Evolutionary conservation across 1,140 invertebrate species (phyloP), one percentile per base, ranked within the genome.

Genomic region (Conopomorpha cramerella): DNA sequence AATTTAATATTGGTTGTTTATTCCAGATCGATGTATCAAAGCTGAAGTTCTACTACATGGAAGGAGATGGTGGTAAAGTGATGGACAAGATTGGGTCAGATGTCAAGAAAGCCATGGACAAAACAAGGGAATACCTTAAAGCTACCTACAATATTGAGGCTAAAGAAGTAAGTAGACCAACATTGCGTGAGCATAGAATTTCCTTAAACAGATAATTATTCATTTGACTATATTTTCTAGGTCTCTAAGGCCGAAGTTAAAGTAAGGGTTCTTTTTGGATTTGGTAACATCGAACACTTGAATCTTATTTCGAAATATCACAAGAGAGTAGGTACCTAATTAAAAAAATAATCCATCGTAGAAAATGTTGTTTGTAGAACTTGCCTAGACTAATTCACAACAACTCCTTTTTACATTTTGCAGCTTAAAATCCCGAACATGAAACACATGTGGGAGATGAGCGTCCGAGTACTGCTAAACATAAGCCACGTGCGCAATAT

Each of bases 41-140:
- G 31, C 55, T 95, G 17, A 87, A 85, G 39, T 84, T 90, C 51
- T 93, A 86, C 62, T 93, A 89, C 46, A 86, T 92, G 81, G 83
- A 90, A 44, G 84, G 88, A 38, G 86, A 89, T 46, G 82, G 83
- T 8, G 81, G 85, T 23, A 78, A 83, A 10, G 59, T 89, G 6
- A 77, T 84, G 14, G 79, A 81, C 16, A 71, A 78, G 6, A 82
- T 93, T 1, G 80, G 85, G 36, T 49, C 72, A 25, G 86, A 93
- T 46, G 81, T 93, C 10, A 82, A 82, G 47, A 62, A 63, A n/a
- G 84, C 85, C 15, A 82, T 92, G 40, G 62, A 77, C 17, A 85
- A 84, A 49, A 82, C 91, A 17, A 79, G 81, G 16, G 53, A 62
- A 27, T 78, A 89, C 45, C 79, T 91, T 14, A 79, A 87, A 38